phyloP scores from a whole-genome alignment of 1,140 invertebrate species.

The Pseudachorutes palmiensis region DNA sequence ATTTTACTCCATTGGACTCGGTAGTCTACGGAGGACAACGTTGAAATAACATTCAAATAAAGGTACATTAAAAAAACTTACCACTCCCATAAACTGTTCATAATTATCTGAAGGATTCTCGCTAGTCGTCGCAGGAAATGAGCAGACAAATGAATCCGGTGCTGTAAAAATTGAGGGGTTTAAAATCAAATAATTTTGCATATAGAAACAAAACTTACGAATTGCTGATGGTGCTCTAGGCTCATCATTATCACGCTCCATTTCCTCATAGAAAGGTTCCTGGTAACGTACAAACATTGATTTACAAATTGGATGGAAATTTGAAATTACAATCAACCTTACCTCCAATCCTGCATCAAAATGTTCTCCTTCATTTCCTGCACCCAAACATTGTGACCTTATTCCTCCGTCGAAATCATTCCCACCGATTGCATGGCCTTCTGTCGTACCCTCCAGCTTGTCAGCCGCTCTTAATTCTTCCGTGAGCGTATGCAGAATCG shows the following conservation, averaged over 20 bases:
- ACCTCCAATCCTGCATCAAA: neutral
- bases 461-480: too few relatives aligned
- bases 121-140: neutral
- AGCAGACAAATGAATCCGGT: neutral
- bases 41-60: neutral
- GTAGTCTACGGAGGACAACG: neutral
- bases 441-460: too few relatives aligned
- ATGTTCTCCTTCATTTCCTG: neutral
- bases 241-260: too few relatives aligned
- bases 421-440: too few relatives aligned
- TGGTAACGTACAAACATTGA: too few relatives aligned
- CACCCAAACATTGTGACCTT: neutral
- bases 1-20: neutral
- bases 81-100: neutral
- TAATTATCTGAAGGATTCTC: neutral
- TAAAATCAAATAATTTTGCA: neutral
- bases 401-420: neutral
- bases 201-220: neutral
- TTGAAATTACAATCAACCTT: neutral
- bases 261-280: too few relatives aligned
- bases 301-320: too few relatives aligned
- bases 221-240: too few relatives aligned
- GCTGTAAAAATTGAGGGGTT: neutral
- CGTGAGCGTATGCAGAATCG: too few relatives aligned
- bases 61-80: neutral